Conservation (phyloP, 1,140 invertebrate species). For the Papilio dardanus region DNA sequence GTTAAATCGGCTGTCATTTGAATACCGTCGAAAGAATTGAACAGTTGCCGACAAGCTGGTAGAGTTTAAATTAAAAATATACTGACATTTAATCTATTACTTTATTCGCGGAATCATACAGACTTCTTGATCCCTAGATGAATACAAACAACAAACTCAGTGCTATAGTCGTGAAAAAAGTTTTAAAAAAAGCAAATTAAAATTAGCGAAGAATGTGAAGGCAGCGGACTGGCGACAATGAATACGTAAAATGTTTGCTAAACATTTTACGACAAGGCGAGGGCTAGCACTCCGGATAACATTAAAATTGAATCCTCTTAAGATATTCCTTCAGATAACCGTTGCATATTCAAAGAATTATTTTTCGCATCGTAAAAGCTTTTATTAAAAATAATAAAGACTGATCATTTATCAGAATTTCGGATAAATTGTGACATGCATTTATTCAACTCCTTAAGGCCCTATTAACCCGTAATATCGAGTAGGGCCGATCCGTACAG, state of each 20-base stretch:
- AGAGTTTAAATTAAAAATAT: no score
- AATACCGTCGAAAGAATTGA: no score
- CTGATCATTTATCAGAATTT: background rate
- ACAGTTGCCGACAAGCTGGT: no score
- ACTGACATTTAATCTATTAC: background rate
- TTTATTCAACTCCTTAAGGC: background rate
- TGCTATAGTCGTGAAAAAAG: background rate
- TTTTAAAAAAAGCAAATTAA: slow-evolving; percentile 38
- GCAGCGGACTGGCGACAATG: slow-evolving; percentile 40
- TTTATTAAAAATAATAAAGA: background rate
- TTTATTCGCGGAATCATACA: background rate
- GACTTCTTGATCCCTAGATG: no score
- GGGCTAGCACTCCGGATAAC: slow-evolving; percentile 28
- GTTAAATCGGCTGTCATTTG: no score
- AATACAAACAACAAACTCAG: background rate
- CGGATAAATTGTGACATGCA: background rate
- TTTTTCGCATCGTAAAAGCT: background rate
- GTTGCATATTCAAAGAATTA: background rate
- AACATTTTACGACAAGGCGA: slow-evolving; percentile 43
- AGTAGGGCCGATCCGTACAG: background rate
- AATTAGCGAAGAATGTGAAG: slow-evolving; percentile 47
- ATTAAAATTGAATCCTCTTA: background rate
- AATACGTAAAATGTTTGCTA: slow-evolving; percentile 45
- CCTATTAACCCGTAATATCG: background rate
- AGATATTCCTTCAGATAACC: background rate